These are phyloP conservation scores for Drosophila mauritiana DNA, from an alignment of 1,140 invertebrate species.

Conservation along the genomic window DNA sequence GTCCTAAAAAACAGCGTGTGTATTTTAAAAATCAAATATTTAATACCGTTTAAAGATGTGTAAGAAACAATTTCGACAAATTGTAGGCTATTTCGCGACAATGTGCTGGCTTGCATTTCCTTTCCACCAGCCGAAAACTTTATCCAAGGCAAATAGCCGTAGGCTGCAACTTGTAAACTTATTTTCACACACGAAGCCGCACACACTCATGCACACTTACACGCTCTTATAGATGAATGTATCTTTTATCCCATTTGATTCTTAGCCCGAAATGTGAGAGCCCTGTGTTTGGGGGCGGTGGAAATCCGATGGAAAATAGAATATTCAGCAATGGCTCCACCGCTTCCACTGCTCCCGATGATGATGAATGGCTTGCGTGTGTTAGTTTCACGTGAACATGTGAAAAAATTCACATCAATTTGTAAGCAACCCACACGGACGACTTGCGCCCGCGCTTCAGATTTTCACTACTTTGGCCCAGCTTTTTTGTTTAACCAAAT, in stretches of 20 bases:
- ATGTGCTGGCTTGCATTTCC: conserved; percentile 30
- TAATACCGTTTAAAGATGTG: too few relatives aligned
- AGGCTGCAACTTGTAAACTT: conserved; percentile 78
- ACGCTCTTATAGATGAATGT: conserved; percentile 20
- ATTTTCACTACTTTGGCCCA: conserved; percentile 22
- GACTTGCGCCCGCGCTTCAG: conserved; percentile 23
- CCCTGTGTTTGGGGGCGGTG: background rate
- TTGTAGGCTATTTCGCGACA: conserved; percentile 6
- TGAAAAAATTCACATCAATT: conserved; percentile 79
- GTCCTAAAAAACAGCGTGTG: too few relatives aligned
- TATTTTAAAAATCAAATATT: too few relatives aligned
- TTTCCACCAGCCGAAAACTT: conserved; percentile 52
- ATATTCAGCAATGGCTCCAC: conserved; percentile 54
- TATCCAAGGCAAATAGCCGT: conserved; percentile 70
- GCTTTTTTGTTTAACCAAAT: conserved; percentile 42
- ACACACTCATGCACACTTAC: conserved; percentile 11
- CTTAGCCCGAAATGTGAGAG: conserved; percentile 42
- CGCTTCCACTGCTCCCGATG: conserved; percentile 42
- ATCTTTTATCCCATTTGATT: conserved; percentile 65
- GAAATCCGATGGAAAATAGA: conserved; percentile 47
- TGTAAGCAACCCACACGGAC: conserved; percentile 50
- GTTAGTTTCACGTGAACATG: conserved; percentile 61
- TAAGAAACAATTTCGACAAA: background rate
- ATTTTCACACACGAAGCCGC: conserved; percentile 53
- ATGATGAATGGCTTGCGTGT: conserved; percentile 73